These are phyloP conservation scores for Gymnocheta viridis DNA, from an alignment of 2,888 invertebrate genomes.

Conservation along the genomic window DNA sequence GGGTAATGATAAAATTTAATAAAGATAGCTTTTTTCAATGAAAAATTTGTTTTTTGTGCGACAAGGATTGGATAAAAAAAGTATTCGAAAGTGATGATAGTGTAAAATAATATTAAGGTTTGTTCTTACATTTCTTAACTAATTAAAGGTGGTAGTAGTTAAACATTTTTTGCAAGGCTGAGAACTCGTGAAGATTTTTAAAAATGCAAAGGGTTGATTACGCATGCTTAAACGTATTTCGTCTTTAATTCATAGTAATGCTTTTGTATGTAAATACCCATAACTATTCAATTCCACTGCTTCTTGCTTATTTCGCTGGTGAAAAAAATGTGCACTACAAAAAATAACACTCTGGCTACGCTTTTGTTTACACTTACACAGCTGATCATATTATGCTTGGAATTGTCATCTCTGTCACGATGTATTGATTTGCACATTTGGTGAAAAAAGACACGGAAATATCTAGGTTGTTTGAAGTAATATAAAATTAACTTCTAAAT, in stretches of 20 bases:
- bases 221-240: too few relatives aligned
- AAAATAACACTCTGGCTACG: constrained; percentile 19
- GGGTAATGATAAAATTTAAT: constrained; percentile 6
- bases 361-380: constrained; percentile 37
- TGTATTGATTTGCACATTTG: constrained; percentile 59
- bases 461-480: constrained; percentile 50
- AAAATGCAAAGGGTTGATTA: too few relatives aligned
- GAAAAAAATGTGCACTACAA: neutral
- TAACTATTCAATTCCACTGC: neutral
- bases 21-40: neutral
- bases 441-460: constrained; percentile 30
- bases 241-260: too few relatives aligned
- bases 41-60: neutral
- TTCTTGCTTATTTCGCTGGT: neutral
- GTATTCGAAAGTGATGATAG: too few relatives aligned
- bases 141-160: too few relatives aligned
- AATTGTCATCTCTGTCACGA: constrained; percentile 20
- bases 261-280: neutral
- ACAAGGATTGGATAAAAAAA: too few relatives aligned
- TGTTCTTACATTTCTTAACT: too few relatives aligned
- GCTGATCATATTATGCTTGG: constrained; percentile 41
- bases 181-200: too few relatives aligned
- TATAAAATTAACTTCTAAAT: constrained; percentile 52
- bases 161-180: too few relatives aligned
- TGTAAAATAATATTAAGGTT: too few relatives aligned